Base-by-base conservation (phyloP, 2,888 invertebrate species). In the Sisyra nigra region DNA sequence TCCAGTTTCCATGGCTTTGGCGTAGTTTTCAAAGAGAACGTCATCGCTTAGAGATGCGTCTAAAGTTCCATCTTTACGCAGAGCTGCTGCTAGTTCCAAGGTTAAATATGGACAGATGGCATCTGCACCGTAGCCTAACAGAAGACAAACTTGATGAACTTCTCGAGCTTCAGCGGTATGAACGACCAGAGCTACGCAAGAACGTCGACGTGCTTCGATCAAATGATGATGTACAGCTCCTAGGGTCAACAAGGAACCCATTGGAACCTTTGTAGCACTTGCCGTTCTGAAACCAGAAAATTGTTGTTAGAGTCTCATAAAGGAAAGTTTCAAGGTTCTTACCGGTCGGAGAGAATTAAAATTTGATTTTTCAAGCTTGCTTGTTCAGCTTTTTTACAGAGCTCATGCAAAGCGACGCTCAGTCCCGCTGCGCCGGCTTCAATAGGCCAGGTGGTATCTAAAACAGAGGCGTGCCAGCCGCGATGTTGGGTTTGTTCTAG, bases 21-120 rank as follows among this genome's bases (percentile, higher is more conserved):
- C 79, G 63, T 94, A 98, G 51, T 93, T 84, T 46, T 71, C 65
- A 62, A 80, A 93, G 50, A 96, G 81, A 44, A 78, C 73, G 5
- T 81, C 76, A 58, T 96, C 91, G 0, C 79, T 76, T 2, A 86
- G 66, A 3, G 70, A 67, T 1, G 75, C 69, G 52, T 87, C 86
- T 18, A 41, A 9, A 7, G 94, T 76, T 34, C 84, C 84, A 63
- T 94, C 88, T 52, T 80, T 78, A 19, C 94, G 74, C 8, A 98
- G 70, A 30, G 85, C 76, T 50, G 79, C 76, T 15, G 96, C 87
- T 52, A 94, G 74, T 64, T 98, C 97, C 62, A 93, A 87, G 2
- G 94, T 93, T 47, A 97, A 65, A 65, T 96, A 97, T 0, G 98
- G 97, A 53, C 97, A 97, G 52, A 98, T 86, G 0, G 89, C 97